These are phyloP conservation scores for Catocala fraxini DNA, from an alignment of 2,888 invertebrate species.

Conservation along the genomic window DNA sequence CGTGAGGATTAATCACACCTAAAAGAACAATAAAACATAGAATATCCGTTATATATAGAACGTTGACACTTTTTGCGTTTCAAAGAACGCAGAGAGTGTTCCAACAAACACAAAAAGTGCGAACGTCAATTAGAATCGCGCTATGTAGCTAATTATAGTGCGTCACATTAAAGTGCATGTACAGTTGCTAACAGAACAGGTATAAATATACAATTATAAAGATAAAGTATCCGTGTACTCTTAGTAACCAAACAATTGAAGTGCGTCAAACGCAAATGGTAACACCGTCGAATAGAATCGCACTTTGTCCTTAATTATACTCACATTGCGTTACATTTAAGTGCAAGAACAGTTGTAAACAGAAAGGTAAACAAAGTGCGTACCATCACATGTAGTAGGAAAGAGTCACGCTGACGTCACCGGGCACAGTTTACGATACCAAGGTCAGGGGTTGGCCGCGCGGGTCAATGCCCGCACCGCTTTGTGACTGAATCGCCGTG, in stretches of 20 bases:
- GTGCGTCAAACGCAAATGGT: neutral
- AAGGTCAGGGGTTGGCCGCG: constrained; percentile 86
- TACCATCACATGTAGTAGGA: constrained; percentile 66
- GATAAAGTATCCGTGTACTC: too few species aligned
- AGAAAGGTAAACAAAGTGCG: constrained; percentile 54
- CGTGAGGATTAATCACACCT: too few species aligned
- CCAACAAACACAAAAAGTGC: too few species aligned
- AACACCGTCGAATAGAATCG: neutral
- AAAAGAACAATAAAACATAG: too few species aligned
- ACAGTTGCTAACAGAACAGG: too few species aligned
- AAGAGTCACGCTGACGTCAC: constrained; percentile 80
- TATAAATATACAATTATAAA: too few species aligned
- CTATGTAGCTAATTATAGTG: too few species aligned
- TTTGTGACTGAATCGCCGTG: constrained; percentile 80
- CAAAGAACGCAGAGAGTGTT: too few species aligned
- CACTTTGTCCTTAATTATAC: constrained; percentile 1
- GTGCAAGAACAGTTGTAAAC: constrained; percentile 36
- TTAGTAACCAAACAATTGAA: neutral
- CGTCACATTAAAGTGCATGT: too few species aligned
- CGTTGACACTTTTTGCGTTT: too few species aligned
- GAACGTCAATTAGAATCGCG: too few species aligned
- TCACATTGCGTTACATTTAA: neutral
- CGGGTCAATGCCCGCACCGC: constrained; percentile 83
- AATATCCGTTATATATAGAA: too few species aligned
- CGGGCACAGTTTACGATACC: constrained; percentile 81